Conservation (phyloP, 2,113 vertebrate genomes). For the Stictonetta naevosa region DNA sequence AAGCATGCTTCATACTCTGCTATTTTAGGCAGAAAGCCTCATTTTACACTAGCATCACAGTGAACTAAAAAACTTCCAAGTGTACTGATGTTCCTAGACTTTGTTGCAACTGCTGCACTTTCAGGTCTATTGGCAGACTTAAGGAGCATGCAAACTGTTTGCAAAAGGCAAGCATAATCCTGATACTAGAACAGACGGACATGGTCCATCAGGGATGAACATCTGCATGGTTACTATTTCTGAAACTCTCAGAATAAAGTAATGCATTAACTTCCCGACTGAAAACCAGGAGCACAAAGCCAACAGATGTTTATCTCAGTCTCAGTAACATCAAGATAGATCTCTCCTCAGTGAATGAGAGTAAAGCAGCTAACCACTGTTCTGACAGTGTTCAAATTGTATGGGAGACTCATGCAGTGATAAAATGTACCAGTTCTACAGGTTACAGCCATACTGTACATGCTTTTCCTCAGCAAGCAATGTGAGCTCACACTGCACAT, state of each 20-base stretch:
- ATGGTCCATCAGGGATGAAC: background rate
- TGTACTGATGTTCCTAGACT: no score
- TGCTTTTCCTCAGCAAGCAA: no score
- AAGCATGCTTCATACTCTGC: background rate
- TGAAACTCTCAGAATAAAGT: background rate
- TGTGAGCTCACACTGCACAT: background rate
- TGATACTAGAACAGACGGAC: background rate
- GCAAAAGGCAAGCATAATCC: background rate
- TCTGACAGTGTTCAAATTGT: background rate
- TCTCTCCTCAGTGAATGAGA: background rate
- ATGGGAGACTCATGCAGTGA: rapidly evolving
- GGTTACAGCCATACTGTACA: background rate
- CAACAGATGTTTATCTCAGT: background rate
- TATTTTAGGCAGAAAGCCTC: background rate
- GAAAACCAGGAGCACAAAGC: background rate
- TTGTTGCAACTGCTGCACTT: background rate
- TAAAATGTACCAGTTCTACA: background rate
- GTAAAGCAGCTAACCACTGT: background rate
- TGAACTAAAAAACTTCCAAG: background rate
- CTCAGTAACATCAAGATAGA: background rate
- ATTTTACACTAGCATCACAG: background rate
- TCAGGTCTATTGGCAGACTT: background rate
- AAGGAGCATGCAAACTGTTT: background rate
- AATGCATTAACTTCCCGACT: background rate
- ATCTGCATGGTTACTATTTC: background rate